A percentile compares a stretch with the other conserved stretches of the same genome.
Evolutionary conservation across 2,113 vertebrate species (phyloP).

Genomic region (Columba janthina): DNA sequence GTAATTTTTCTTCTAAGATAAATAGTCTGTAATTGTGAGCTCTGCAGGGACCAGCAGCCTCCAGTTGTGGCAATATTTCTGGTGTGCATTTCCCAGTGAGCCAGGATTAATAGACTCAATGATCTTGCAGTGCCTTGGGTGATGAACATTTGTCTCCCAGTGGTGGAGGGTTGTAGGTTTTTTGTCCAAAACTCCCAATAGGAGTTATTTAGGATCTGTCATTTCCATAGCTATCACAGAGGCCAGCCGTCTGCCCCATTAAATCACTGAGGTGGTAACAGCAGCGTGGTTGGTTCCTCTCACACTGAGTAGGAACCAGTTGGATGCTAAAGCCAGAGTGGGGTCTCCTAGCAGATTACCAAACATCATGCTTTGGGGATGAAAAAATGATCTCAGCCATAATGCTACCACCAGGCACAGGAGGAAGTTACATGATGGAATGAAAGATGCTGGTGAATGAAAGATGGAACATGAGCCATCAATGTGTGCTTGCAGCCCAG

Average conservation of each 20-base stretch:
- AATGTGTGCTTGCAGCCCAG: too few species aligned
- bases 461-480: too few species aligned
- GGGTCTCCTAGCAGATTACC: neutral
- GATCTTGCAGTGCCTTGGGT: neutral
- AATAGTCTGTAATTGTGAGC: neutral
- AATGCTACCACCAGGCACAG: neutral
- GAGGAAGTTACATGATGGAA: neutral
- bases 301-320: neutral
- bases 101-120: neutral
- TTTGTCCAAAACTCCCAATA: neutral
- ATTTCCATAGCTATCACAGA: neutral
- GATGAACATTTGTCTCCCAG: neutral
- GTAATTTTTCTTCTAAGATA: neutral
- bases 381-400: neutral
- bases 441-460: too few species aligned
- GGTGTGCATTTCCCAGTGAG: neutral
- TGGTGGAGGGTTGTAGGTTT: neutral
- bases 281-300: neutral
- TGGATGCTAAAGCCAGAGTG: neutral
- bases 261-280: neutral
- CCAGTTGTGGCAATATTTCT: neutral
- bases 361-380: neutral
- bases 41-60: neutral
- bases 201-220: neutral
- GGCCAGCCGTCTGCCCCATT: neutral